Percentiles rank a stretch among this genome's conserved stretches.
Evolutionary conservation across 1,140 invertebrate species (phyloP).

Genomic region (Drosophila repletoides): DNA sequence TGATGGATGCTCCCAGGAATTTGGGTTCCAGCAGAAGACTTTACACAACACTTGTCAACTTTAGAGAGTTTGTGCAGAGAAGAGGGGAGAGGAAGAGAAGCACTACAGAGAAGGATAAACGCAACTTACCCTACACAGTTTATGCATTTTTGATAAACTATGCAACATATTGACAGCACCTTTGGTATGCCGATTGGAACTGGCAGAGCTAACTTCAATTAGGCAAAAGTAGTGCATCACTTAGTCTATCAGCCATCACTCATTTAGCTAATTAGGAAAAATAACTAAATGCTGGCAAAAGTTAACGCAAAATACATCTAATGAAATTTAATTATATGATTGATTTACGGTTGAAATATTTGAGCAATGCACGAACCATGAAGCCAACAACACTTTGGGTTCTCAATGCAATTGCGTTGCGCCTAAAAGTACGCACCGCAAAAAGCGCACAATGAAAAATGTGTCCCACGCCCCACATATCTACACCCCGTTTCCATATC

Average conservation of each 20-base stretch:
- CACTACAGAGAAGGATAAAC: conserved; percentile 16
- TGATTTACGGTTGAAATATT: conserved; percentile 72
- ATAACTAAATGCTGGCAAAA: conserved; percentile 70
- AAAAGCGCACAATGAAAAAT: conserved; percentile 61
- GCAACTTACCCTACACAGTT: conserved; percentile 2
- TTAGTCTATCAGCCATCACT: conserved; percentile 49
- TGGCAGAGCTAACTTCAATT: conserved; percentile 60
- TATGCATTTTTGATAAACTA: conserved; percentile 58
- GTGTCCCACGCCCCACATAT: conserved; percentile 67
- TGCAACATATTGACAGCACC: conserved; percentile 9
- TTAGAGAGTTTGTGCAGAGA: no score
- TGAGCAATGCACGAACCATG: conserved; percentile 54
- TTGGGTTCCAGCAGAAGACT: conserved; percentile 53
- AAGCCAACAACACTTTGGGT: conserved; percentile 49
- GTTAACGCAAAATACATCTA: conserved; percentile 69
- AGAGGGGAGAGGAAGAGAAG: no score
- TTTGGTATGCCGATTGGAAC: no score
- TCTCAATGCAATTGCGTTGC: conserved; percentile 68
- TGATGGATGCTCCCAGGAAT: conserved; percentile 38
- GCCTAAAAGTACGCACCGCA: conserved; percentile 59
- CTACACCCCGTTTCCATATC: conserved; percentile 10
- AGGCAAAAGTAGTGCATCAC: conserved; percentile 51
- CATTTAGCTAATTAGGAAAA: conserved; percentile 77
- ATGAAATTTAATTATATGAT: conserved; percentile 79
- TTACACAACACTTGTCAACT: conserved; percentile 17